Evolutionary conservation across 2,113 vertebrate genomes (phyloP).

Genomic region (Henicopernis longicauda): DNA sequence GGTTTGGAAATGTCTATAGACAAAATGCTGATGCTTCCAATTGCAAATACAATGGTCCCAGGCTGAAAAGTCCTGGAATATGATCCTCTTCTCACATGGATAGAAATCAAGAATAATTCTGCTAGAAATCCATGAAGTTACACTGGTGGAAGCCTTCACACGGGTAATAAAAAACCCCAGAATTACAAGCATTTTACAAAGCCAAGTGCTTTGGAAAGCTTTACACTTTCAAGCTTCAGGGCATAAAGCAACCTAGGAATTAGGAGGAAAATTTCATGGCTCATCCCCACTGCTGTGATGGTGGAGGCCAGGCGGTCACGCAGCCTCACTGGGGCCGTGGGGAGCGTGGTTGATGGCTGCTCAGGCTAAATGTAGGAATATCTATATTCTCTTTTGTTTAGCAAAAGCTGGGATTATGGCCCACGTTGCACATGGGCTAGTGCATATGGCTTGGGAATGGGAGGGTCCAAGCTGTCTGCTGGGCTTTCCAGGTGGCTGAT

Average conservation of each 20-base stretch:
- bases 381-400: not conserved
- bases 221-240: not conserved
- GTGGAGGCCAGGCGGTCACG: not conserved
- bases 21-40: not conserved
- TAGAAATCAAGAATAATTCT: conserved; percentile 23
- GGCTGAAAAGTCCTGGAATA: not conserved
- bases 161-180: not conserved
- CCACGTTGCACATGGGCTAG: not conserved
- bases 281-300: not conserved
- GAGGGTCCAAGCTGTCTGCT: not conserved
- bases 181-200: conserved; percentile 33
- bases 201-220: conserved; percentile 37
- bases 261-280: not conserved
- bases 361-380: not conserved
- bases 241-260: not conserved
- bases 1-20: not conserved
- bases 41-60: not conserved
- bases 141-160: not conserved
- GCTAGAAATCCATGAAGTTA: conserved; percentile 9
- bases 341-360: not conserved
- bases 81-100: not conserved
- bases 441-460: not conserved
- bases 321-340: not conserved
- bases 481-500: not conserved
- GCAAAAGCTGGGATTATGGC: not conserved